Evolutionary conservation across 1,140 invertebrate genomes (phyloP).

Genomic region (Drosophila miranda): DNA sequence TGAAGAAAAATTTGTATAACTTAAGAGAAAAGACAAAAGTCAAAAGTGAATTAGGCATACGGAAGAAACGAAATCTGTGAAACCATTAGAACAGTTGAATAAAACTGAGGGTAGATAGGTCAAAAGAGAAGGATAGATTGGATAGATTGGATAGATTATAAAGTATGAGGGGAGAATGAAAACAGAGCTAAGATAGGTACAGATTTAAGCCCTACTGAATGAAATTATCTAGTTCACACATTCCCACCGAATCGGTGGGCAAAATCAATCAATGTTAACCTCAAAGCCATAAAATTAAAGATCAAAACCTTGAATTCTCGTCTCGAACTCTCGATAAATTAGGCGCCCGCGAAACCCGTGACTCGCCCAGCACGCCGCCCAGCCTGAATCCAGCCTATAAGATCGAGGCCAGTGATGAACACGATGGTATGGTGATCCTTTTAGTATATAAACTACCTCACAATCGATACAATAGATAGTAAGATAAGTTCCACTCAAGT

Average conservation of each 20-base stretch:
- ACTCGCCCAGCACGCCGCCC: constrained; percentile 80
- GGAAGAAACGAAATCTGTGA: too few relatives aligned
- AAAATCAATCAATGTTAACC: constrained; percentile 11
- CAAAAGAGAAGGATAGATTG: too few relatives aligned
- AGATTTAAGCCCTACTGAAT: too few relatives aligned
- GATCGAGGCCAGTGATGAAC: constrained; percentile 76
- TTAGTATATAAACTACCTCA: constrained; percentile 3
- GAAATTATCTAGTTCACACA: not conserved
- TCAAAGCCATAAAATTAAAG: not conserved
- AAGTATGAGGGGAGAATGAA: too few relatives aligned
- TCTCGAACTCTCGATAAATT: constrained; percentile 6
- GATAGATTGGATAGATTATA: too few relatives aligned
- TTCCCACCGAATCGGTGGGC: not conserved
- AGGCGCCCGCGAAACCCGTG: constrained; percentile 77
- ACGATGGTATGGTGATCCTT: constrained; percentile 66
- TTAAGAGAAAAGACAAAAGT: too few relatives aligned
- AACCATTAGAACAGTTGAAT: too few relatives aligned
- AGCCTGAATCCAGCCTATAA: constrained; percentile 81
- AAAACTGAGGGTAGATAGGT: too few relatives aligned
- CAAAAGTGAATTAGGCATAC: too few relatives aligned
- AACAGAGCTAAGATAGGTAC: too few relatives aligned
- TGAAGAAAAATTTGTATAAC: too few relatives aligned
- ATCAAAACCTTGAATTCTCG: not conserved
- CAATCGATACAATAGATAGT: not conserved
- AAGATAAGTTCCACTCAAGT: constrained; percentile 26